phyloP scores from a whole-genome alignment of 2,888 invertebrate genomes.

The Watsonalla cultraria region DNA sequence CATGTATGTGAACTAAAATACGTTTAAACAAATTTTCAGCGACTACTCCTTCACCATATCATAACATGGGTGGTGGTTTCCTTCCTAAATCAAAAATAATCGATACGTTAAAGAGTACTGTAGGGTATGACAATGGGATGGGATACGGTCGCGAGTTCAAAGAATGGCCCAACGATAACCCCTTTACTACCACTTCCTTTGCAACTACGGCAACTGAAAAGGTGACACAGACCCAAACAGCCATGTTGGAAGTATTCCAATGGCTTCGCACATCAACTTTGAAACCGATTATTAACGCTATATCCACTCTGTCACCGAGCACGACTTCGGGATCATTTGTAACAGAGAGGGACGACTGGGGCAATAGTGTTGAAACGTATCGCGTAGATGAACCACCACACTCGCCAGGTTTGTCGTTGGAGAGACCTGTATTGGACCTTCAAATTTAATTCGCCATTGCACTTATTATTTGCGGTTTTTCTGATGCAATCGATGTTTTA shows the following conservation, averaged over 20 bases:
- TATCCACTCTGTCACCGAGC: conserved; percentile 54
- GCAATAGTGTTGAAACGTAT: conserved; percentile 70
- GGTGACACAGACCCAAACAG: conserved; percentile 70
- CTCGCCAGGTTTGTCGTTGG: conserved; percentile 75
- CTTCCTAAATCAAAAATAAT: conserved; percentile 71
- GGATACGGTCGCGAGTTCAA: conserved; percentile 59
- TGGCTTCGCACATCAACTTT: conserved; percentile 71
- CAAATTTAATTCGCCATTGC: conserved; percentile 58
- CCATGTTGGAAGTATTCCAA: conserved; percentile 74
- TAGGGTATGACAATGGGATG: conserved; percentile 67
- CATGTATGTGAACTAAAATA: conserved; percentile 27
- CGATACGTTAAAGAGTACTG: conserved; percentile 70
- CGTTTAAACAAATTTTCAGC: conserved; percentile 66
- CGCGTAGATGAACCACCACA: conserved; percentile 76
- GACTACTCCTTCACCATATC: conserved; percentile 66
- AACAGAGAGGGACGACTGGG: conserved; percentile 69
- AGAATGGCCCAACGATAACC: conserved; percentile 75
- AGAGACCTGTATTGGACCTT: conserved; percentile 63
- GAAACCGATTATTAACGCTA: conserved; percentile 65
- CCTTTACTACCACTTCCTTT: conserved; percentile 69
- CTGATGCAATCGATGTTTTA: conserved; percentile 29
- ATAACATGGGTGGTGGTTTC: conserved; percentile 67
- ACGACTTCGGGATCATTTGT: conserved; percentile 52
- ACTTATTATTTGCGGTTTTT: conserved; percentile 63
- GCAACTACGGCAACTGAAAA: conserved; percentile 65